phyloP scores from a whole-genome alignment of 2,113 vertebrate species.

The Hypanus sabinus region DNA sequence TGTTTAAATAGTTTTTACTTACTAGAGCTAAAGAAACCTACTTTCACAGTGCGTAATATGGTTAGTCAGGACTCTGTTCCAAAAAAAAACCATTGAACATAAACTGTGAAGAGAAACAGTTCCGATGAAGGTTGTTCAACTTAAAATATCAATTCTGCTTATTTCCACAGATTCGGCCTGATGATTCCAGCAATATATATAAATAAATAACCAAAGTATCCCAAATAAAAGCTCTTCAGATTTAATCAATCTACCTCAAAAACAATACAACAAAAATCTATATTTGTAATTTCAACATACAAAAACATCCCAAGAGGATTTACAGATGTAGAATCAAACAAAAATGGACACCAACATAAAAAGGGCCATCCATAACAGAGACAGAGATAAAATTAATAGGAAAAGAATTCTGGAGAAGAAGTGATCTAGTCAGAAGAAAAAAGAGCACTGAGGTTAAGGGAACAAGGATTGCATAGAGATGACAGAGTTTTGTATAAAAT shows the following conservation, averaged over 20 bases:
- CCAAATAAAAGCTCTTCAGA: too few relatives aligned
- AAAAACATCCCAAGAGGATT: background rate
- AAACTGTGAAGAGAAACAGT: background rate
- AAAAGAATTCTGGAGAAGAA: background rate
- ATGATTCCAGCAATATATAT: too few relatives aligned
- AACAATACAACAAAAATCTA: too few relatives aligned
- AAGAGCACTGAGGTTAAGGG: too few relatives aligned
- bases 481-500: background rate
- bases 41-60: background rate
- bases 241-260: too few relatives aligned
- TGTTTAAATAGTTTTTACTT: background rate
- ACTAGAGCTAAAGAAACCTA: background rate
- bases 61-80: background rate
- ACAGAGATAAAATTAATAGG: background rate
- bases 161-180: too few relatives aligned
- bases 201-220: too few relatives aligned
- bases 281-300: too few relatives aligned
- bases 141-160: too few relatives aligned
- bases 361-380: background rate
- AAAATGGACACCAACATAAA: background rate
- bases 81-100: background rate
- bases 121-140: too few relatives aligned
- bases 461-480: background rate
- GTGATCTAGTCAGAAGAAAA: background rate
- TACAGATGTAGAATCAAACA: background rate